These are phyloP conservation scores for Nymphicus hollandicus DNA, from an alignment of 2,113 vertebrate genomes.

Conservation along the genomic window DNA sequence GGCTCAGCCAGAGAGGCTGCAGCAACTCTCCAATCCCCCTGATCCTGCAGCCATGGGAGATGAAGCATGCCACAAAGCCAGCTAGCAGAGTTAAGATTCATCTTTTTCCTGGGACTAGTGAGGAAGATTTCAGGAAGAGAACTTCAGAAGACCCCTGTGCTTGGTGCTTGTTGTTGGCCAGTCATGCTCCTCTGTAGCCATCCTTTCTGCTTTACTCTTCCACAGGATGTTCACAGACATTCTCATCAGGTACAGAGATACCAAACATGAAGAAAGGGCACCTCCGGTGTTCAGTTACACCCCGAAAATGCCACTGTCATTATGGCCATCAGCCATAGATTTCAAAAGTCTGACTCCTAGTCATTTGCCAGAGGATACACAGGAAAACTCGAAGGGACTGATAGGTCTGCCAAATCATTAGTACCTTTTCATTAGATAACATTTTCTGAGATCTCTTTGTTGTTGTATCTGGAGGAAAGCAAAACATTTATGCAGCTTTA, in stretches of 20 bases:
- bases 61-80: fast-evolving
- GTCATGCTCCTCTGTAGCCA: neutral
- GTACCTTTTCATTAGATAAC: neutral
- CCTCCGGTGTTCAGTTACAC: neutral
- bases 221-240: fast-evolving
- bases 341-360: neutral
- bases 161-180: neutral
- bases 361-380: neutral
- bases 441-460: neutral
- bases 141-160: neutral
- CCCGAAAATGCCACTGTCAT: neutral
- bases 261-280: neutral
- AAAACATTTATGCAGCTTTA: neutral
- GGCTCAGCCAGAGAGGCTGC: neutral
- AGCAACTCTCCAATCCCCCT: neutral
- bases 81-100: neutral
- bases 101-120: neutral
- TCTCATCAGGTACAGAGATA: neutral
- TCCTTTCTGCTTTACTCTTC: neutral
- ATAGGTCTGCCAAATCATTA: neutral
- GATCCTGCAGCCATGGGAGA: neutral
- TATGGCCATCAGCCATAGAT: neutral
- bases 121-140: neutral
- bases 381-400: neutral
- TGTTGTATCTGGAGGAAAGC: neutral